phyloP scores from a whole-genome alignment of 2,113 vertebrate species.

The Rhabdomys dilectus region DNA sequence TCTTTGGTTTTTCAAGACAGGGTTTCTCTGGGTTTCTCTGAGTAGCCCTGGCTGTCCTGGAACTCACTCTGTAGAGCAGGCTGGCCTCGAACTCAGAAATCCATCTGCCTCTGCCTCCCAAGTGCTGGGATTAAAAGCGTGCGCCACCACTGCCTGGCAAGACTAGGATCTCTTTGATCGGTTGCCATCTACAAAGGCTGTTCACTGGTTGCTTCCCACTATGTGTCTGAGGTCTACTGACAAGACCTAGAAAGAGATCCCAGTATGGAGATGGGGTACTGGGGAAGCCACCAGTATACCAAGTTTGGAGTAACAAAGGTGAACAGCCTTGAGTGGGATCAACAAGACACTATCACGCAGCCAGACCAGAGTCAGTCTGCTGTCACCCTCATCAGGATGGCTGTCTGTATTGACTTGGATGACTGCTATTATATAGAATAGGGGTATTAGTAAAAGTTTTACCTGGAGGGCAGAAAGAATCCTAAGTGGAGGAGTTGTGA shows the following conservation, averaged over 20 bases:
- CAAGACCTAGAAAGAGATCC: background rate
- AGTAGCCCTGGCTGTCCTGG: too few relatives aligned
- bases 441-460: background rate
- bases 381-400: background rate
- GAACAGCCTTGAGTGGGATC: background rate
- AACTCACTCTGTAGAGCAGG: too few relatives aligned
- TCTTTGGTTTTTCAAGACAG: too few relatives aligned
- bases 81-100: too few relatives aligned
- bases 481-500: background rate
- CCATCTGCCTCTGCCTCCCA: too few relatives aligned
- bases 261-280: background rate
- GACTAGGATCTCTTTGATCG: background rate
- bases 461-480: background rate
- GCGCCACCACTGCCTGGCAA: background rate
- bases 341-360: background rate
- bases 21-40: too few relatives aligned
- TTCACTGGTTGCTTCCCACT: background rate
- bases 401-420: background rate
- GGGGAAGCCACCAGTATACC: background rate
- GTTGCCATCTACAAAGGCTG: background rate
- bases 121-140: too few relatives aligned
- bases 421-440: background rate
- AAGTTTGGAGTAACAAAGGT: background rate
- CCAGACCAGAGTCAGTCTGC: background rate
- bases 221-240: background rate